Base-by-base conservation (phyloP, 2,797 vertebrate genomes). In the Manis pentadactyla region DNA sequence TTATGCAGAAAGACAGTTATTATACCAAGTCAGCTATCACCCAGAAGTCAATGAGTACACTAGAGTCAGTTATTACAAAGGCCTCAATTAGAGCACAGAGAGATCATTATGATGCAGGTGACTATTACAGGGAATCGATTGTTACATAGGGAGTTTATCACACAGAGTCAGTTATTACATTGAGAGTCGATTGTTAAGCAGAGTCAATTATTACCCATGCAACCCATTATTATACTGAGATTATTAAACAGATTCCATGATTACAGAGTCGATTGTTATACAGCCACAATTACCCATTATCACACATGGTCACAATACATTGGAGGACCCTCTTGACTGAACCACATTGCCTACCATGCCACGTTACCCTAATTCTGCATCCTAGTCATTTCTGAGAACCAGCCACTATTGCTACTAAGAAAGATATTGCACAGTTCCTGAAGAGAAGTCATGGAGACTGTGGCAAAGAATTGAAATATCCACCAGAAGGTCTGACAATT, bases 31-130 rank as follows among this genome's bases (percentile, higher is more conserved):
- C 29, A 21, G 7, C 42, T 64, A 73, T 87, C 29, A 66, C 49
- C 49, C 31, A 73, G 55, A 29, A 27, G 31, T 14, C 51, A 37
- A 46, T 93, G 78, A 66, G 64, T 61, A 23, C 31, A 46, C 15
- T 46, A 53, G 15, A n/a, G 31, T 68, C 21, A n/a, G 27, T 90
- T 94, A 53, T 23, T 49, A 27, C 49, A 59, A 13, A 64, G 59
- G 68, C 46, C 27, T 78, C 21, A 53, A 51, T 96, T 95, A 83
- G 69, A 78, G 57, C n/a, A 42, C 75, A 87, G 42, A 84, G 71
- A 75, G 46, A 51, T 18, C 42, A 25, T 49, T 74, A 82, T 82
- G 73, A 83, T 7, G 61, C 18, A 37, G 81, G 66, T 53, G 81
- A 73, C 34, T 59, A 94, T 86, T 71, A 89, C 46, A 27, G 74